Evolutionary conservation across 2,113 vertebrate species (phyloP).

Genomic region (Meleagris gallopavo): DNA sequence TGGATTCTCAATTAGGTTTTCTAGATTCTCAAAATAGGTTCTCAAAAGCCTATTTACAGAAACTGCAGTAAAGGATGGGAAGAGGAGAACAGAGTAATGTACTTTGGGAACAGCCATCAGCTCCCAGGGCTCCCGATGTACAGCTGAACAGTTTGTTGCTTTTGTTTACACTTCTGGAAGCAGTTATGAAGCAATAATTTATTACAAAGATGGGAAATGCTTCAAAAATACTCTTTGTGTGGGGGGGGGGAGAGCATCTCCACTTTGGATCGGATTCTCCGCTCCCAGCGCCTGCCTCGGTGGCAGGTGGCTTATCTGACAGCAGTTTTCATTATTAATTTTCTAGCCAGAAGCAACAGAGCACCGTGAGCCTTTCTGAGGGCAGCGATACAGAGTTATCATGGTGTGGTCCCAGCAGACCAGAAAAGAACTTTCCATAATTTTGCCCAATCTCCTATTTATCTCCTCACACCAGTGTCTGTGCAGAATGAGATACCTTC

Average conservation of each 20-base stretch:
- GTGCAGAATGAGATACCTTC: neutral
- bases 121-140: neutral
- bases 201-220: neutral
- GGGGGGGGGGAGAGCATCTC: neutral
- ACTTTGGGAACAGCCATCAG: neutral
- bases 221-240: neutral
- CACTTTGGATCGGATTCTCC: neutral
- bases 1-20: no score
- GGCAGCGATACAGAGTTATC: neutral
- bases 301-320: neutral
- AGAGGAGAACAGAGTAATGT: neutral
- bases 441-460: neutral
- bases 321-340: neutral
- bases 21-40: neutral
- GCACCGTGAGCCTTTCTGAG: neutral
- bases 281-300: neutral
- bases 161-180: neutral
- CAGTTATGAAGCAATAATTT: neutral
- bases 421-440: neutral
- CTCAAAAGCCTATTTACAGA: neutral
- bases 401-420: neutral
- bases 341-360: neutral
- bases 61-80: neutral
- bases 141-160: neutral
- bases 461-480: neutral